These are phyloP conservation scores for Pipistrellus kuhlii DNA, from an alignment of 2,797 vertebrate species.

Conservation along the genomic window DNA sequence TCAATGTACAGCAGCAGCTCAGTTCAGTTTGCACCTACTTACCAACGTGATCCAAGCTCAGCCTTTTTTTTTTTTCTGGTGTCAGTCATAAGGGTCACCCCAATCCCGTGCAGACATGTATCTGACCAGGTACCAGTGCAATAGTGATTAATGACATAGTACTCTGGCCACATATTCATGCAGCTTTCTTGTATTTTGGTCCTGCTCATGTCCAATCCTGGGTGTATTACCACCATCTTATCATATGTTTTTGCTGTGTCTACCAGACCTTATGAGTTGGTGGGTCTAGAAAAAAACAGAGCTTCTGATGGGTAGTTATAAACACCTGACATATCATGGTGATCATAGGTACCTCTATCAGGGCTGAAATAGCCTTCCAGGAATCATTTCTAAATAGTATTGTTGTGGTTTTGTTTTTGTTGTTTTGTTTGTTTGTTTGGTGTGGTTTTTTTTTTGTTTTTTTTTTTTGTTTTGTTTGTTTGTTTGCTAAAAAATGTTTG, in stretches of 20 bases:
- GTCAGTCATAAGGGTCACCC: not conserved
- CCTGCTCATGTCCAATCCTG: not conserved
- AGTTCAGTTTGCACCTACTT: not conserved
- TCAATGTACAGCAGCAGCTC: not conserved
- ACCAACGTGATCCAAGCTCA: constrained; percentile 3
- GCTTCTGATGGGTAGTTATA: not conserved
- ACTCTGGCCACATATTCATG: not conserved
- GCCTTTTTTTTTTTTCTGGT: not conserved
- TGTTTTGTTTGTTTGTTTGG: too few relatives aligned
- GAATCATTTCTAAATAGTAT: not conserved
- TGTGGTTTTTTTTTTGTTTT: too few relatives aligned
- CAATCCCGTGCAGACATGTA: not conserved
- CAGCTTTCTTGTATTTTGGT: not conserved
- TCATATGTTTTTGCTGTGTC: not conserved
- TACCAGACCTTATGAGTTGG: not conserved
- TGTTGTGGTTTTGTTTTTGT: too few relatives aligned
- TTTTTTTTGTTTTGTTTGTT: not conserved
- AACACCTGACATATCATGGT: not conserved
- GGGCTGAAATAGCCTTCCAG: not conserved
- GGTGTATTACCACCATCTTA: not conserved
- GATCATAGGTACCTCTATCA: not conserved
- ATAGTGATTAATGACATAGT: not conserved
- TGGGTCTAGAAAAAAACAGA: constrained; percentile 20
- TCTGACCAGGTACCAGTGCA: not conserved
- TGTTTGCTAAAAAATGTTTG: not conserved